A percentile compares a stretch with the other conserved stretches of the same genome.
Conservation (phyloP, 37 sponge, comb jelly and placozoan species). For the Petrosia ficiformis region DNA sequence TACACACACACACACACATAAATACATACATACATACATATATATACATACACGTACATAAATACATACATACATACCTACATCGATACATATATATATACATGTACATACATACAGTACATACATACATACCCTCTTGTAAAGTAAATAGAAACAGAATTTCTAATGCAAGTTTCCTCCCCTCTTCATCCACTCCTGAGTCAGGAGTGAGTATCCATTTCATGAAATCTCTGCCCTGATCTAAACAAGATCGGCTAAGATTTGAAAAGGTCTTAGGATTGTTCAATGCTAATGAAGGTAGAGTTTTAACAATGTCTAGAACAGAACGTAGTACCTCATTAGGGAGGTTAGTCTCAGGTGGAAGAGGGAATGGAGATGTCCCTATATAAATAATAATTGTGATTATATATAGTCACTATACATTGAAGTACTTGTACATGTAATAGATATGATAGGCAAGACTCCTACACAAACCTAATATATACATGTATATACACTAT, state of each 20-base stretch:
- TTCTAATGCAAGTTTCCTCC: constrained; percentile 65
- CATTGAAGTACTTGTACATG: too few relatives aligned
- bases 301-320: background rate
- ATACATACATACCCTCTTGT: constrained; percentile 68
- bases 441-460: too few relatives aligned
- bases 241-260: constrained; percentile 27
- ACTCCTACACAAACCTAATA: too few relatives aligned
- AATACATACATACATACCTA: too few relatives aligned
- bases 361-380: background rate
- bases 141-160: constrained; percentile 50
- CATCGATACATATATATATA: too few relatives aligned
- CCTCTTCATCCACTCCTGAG: constrained; percentile 33
- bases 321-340: background rate
- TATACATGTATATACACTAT: too few relatives aligned
- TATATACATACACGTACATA: too few relatives aligned
- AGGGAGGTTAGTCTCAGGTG: background rate
- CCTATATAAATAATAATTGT: too few relatives aligned
- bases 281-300: constrained; percentile 39
- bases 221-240: constrained; percentile 59
- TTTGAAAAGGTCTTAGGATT: constrained; percentile 24
- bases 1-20: too few relatives aligned
- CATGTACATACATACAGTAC: too few relatives aligned
- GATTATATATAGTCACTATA: too few relatives aligned
- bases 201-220: constrained; percentile 33
- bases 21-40: too few relatives aligned